A percentile compares a stretch with the other conserved stretches of the same genome.
phyloP scores from a whole-genome alignment of 1,140 invertebrate genomes.

The Aleiodes sp. region DNA sequence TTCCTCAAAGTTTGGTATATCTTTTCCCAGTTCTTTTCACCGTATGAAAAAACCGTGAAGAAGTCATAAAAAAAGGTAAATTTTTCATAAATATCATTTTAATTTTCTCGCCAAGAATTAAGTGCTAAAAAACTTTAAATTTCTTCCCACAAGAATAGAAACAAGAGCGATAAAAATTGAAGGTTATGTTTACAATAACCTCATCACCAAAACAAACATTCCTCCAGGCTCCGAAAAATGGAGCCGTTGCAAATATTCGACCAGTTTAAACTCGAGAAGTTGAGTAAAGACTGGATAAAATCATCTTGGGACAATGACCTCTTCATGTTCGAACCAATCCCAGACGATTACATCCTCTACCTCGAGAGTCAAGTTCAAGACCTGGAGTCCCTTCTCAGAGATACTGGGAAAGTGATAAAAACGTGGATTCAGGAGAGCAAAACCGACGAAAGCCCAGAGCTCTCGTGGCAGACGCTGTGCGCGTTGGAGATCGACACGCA shows the following conservation, averaged over 20 bases:
- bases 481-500: slow-evolving; percentile 63
- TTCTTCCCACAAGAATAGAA: no score
- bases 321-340: slow-evolving; percentile 59
- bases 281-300: slow-evolving; percentile 65
- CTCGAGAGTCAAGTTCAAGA: background rate
- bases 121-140: no score
- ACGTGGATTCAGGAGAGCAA: slow-evolving; percentile 48
- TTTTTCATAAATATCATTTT: no score
- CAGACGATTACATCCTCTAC: slow-evolving; percentile 55
- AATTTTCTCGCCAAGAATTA: no score
- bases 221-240: slow-evolving; percentile 45
- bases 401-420: slow-evolving; percentile 46
- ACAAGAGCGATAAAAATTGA: no score
- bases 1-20: slow-evolving; percentile 46
- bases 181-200: slow-evolving; percentile 50
- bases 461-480: slow-evolving; percentile 68
- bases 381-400: slow-evolving; percentile 40
- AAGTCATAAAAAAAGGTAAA: no score
- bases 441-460: slow-evolving; percentile 42
- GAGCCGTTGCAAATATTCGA: slow-evolving; percentile 53
- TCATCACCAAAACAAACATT: slow-evolving; percentile 29
- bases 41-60: no score
- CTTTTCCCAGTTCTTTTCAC: slow-evolving; percentile 58
- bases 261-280: slow-evolving; percentile 54
- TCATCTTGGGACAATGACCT: slow-evolving; percentile 66